These are phyloP conservation scores for Drosophila nr. medialis DNA, from an alignment of 2,888 invertebrate genomes.

Conservation along the genomic window DNA sequence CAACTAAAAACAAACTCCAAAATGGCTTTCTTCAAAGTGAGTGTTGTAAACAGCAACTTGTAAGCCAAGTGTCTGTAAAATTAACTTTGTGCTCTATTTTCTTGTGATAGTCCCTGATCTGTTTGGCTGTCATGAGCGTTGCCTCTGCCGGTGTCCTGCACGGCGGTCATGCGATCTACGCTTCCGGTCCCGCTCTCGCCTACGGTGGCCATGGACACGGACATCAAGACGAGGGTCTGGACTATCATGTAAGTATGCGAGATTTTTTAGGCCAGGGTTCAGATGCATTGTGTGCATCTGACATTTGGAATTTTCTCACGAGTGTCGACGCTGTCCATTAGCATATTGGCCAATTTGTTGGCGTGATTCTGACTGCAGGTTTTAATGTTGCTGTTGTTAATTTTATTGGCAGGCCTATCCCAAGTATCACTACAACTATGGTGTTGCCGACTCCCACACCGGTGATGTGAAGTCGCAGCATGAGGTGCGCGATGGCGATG, in stretches of 20 bases:
- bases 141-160: slow-evolving; percentile 84
- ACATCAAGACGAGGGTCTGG: slow-evolving; percentile 82
- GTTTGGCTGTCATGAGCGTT: slow-evolving; percentile 84
- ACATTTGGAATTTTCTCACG: slow-evolving; percentile 61
- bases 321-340: slow-evolving; percentile 37
- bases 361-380: slow-evolving; percentile 10
- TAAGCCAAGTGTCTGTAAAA: slow-evolving; percentile 22
- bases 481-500: slow-evolving; percentile 85
- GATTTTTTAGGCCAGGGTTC: slow-evolving; percentile 34
- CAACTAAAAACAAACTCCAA: slow-evolving; percentile 48
- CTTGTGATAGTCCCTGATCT: slow-evolving; percentile 82
- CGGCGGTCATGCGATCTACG: slow-evolving; percentile 78
- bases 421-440: slow-evolving; percentile 85
- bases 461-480: slow-evolving; percentile 85
- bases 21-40: slow-evolving; percentile 85
- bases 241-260: slow-evolving; percentile 83
- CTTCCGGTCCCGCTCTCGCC: slow-evolving; percentile 74
- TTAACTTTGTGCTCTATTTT: slow-evolving; percentile 36
- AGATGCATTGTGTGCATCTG: slow-evolving; percentile 36
- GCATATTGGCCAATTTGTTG: slow-evolving; percentile 39
- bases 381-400: slow-evolving; percentile 1
- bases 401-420: slow-evolving; percentile 80
- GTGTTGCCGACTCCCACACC: slow-evolving; percentile 84
- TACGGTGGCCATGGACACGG: slow-evolving; percentile 72
- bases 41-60: slow-evolving; percentile 53